Conservation (phyloP, 2,113 vertebrate species). For the Oncorhynchus kisutch region DNA sequence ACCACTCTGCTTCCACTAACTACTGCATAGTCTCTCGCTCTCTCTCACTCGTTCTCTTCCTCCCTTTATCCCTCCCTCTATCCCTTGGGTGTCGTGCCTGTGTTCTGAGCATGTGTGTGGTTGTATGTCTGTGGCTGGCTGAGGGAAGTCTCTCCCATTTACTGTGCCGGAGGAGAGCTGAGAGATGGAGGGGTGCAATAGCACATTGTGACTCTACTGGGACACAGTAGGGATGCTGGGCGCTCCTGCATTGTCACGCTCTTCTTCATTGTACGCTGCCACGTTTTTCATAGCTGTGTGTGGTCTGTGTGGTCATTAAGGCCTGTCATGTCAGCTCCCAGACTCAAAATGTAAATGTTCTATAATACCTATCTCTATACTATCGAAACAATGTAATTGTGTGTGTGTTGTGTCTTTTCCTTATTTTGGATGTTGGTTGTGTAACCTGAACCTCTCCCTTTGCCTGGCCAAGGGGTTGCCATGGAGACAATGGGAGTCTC, state of each 20-base stretch:
- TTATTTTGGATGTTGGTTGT: slow-evolving; percentile 1
- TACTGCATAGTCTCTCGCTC: slow-evolving; percentile 8
- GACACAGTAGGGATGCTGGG: slow-evolving; percentile 29
- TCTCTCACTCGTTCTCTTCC: not conserved
- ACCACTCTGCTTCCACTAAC: slow-evolving; percentile 14
- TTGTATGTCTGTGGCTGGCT: slow-evolving; percentile 47
- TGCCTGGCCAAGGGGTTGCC: slow-evolving; percentile 52
- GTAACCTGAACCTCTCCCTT: slow-evolving; percentile 60
- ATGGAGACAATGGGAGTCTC: slow-evolving; percentile 58
- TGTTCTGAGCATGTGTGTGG: not conserved
- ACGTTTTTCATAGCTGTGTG: slow-evolving; percentile 63
- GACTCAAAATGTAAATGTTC: too few species aligned
- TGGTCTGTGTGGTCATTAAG: not conserved
- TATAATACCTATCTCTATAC: too few species aligned
- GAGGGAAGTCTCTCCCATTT: slow-evolving; percentile 47
- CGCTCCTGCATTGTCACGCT: slow-evolving; percentile 10
- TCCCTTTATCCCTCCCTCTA: slow-evolving; percentile 16
- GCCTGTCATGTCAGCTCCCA: not conserved
- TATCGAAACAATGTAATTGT: not conserved
- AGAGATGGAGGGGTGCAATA: slow-evolving; percentile 32
- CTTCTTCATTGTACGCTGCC: slow-evolving; percentile 43
- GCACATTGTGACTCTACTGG: slow-evolving; percentile 38
- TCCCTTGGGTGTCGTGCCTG: not conserved
- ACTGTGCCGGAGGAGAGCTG: not conserved
- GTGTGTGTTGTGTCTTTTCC: slow-evolving; percentile 20